These are phyloP conservation scores for Centropus unirufus DNA, from an alignment of 2,113 vertebrate species.

Conservation along the genomic window DNA sequence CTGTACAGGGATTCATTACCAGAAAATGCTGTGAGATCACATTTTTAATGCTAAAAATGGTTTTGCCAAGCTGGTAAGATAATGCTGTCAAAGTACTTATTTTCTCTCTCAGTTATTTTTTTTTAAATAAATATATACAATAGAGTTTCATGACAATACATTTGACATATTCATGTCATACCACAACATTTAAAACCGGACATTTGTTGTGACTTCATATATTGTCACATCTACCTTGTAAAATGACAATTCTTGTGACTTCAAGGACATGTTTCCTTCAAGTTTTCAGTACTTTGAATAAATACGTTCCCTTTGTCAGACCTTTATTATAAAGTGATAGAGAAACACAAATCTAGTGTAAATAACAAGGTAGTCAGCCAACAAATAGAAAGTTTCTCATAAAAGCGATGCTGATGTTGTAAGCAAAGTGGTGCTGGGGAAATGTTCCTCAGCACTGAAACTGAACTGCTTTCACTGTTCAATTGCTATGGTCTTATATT, in stretches of 20 bases:
- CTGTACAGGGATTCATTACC: not conserved
- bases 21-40: not conserved
- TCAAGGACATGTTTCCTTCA: not conserved
- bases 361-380: not conserved
- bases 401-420: not conserved
- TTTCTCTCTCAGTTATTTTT: fast-evolving
- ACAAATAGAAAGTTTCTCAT: not conserved
- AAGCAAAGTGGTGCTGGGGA: not conserved
- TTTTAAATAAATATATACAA: not conserved
- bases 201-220: not conserved
- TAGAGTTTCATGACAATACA: not conserved
- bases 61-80: not conserved
- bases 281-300: not conserved
- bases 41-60: not conserved
- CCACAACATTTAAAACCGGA: not conserved
- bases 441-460: not conserved
- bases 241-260: not conserved
- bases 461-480: not conserved
- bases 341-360: not conserved
- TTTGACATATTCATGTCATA: not conserved
- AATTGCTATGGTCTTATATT: not conserved
- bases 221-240: not conserved
- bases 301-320: not conserved
- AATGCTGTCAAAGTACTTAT: not conserved
- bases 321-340: not conserved